A percentile compares a stretch with the other conserved stretches of the same genome.
Conservation (phyloP, 2,113 vertebrate species). For the Strigops habroptila region DNA sequence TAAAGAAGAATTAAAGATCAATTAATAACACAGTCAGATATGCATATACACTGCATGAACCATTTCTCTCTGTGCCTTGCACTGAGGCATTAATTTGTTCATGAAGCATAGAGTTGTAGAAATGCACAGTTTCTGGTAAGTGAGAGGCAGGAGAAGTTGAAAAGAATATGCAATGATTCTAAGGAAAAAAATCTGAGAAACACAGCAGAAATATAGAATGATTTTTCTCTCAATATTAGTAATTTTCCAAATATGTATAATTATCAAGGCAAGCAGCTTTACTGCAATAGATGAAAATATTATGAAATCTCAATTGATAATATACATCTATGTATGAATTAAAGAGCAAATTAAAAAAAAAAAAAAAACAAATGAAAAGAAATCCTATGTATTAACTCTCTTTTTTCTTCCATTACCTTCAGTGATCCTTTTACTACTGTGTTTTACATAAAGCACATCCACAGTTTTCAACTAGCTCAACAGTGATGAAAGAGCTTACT, state of each 20-base stretch:
- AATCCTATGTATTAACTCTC: background rate
- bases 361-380: background rate
- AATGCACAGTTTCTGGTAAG: background rate
- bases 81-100: conserved; percentile 2
- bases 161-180: background rate
- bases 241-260: background rate
- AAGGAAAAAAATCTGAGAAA: background rate
- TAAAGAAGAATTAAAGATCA: conserved; percentile 48
- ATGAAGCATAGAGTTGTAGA: background rate
- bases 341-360: background rate
- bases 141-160: background rate
- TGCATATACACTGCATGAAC: background rate
- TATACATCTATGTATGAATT: background rate
- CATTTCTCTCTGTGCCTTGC: background rate
- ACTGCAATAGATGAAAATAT: background rate
- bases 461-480: background rate
- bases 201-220: background rate
- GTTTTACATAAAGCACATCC: background rate
- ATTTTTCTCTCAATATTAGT: background rate
- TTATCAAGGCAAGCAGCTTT: background rate
- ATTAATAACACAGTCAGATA: conserved; percentile 29
- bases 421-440: background rate
- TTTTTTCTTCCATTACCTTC: background rate
- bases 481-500: background rate
- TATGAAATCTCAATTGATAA: background rate